A percentile compares a stretch with the other conserved stretches of the same genome.
These are phyloP conservation scores for Tetragnatha versicolor DNA, from an alignment of 1,140 invertebrate species.

Conservation along the genomic window DNA sequence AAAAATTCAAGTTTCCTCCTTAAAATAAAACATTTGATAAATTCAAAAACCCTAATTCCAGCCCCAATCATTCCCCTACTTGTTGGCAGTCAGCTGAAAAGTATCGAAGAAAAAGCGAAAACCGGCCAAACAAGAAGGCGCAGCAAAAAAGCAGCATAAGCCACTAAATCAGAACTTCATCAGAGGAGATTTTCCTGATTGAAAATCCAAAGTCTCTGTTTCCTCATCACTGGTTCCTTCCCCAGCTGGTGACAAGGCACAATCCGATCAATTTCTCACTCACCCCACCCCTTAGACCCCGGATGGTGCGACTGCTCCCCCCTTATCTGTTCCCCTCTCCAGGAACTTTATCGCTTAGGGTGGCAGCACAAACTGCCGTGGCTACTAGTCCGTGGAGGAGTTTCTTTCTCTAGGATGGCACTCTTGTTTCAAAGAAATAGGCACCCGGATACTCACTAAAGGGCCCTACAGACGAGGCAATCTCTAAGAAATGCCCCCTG, in stretches of 20 bases:
- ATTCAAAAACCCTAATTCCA: no score
- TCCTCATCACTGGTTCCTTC: conserved; percentile 42
- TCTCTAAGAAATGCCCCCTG: no score
- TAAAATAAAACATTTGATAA: no score
- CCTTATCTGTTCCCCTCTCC: conserved; percentile 29
- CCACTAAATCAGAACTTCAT: conserved; percentile 54
- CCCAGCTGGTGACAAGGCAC: conserved; percentile 51
- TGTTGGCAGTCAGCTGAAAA: no score
- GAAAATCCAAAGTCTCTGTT: conserved; percentile 55
- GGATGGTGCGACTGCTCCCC: neutral
- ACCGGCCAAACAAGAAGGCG: no score
- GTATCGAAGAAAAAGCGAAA: no score
- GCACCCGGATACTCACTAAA: no score
- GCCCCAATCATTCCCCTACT: no score
- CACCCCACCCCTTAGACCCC: conserved; percentile 24
- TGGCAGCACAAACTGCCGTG: conserved; percentile 31
- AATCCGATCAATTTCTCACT: conserved; percentile 52
- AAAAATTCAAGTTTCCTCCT: no score
- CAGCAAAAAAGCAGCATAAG: conserved; percentile 24
- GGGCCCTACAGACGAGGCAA: no score
- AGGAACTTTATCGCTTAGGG: conserved; percentile 44
- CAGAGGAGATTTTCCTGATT: conserved; percentile 52
- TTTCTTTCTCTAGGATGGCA: neutral
- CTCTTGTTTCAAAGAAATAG: neutral
- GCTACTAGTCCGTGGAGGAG: neutral